Evolutionary conservation across 2,888 invertebrate species (phyloP).

Genomic region (Stenotaenia linearis): DNA sequence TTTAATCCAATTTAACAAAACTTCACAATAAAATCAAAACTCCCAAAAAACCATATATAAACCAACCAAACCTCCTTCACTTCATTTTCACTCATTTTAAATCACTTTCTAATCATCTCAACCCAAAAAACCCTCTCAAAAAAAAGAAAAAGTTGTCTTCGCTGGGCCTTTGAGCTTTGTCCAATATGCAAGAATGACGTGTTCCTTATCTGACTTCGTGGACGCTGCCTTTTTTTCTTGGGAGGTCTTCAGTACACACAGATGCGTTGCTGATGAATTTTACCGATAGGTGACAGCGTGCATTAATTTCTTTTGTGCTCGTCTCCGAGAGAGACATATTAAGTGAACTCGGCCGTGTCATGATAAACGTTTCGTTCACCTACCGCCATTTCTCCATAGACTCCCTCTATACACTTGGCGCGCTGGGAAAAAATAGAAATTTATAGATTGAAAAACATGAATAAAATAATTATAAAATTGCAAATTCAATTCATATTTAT

Average conservation of each 20-base stretch:
- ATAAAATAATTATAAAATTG: too few species aligned
- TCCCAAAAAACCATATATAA: too few species aligned
- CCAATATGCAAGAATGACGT: constrained; percentile 24
- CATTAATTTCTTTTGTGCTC: constrained; percentile 7
- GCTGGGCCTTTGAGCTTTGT: background rate
- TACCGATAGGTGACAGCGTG: constrained; percentile 24
- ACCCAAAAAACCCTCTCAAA: too few species aligned
- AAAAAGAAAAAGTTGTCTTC: background rate
- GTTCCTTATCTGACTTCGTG: background rate
- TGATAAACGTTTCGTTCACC: constrained; percentile 3
- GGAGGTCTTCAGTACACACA: background rate
- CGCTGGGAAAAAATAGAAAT: too few species aligned
- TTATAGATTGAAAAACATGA: too few species aligned
- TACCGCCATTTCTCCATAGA: background rate
- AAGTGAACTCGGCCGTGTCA: constrained; percentile 26
- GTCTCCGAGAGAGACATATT: constrained; percentile 2
- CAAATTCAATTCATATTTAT: too few species aligned
- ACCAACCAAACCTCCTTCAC: too few species aligned
- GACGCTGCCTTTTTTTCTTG: background rate
- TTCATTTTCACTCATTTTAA: too few species aligned
- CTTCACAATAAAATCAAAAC: too few species aligned
- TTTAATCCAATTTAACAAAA: too few species aligned
- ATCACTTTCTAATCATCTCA: too few species aligned
- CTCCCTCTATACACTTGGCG: too few species aligned
- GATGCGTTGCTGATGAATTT: constrained; percentile 24